A percentile compares a stretch with the other conserved stretches of the same genome.
Conservation (phyloP, 2,113 vertebrate genomes). For the Phoenicopterus ruber region DNA sequence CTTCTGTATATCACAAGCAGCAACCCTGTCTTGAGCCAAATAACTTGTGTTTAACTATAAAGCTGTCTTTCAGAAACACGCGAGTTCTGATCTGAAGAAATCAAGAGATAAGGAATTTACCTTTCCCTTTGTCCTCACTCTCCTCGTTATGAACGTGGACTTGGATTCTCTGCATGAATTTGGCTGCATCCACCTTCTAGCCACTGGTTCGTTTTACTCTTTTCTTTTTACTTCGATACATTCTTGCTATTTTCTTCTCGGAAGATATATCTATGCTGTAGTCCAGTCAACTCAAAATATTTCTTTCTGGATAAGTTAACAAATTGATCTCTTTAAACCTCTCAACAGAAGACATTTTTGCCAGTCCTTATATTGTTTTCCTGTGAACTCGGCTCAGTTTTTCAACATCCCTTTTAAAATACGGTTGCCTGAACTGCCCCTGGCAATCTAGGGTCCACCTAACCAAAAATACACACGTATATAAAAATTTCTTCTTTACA, state of each 20-base stretch:
- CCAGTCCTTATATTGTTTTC: not conserved
- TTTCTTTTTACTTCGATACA: not conserved
- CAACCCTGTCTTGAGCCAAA: slow-evolving; percentile 12
- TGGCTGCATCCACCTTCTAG: not conserved
- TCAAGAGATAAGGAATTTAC: not conserved
- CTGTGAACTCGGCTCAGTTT: not conserved
- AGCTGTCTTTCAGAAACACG: not conserved
- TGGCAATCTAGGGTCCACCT: not conserved
- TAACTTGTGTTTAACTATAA: not conserved
- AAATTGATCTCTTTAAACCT: not conserved
- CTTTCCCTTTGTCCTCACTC: not conserved
- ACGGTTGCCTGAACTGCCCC: not conserved
- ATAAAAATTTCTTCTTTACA: not conserved
- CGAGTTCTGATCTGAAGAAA: not conserved
- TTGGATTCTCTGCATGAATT: not conserved
- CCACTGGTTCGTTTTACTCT: not conserved
- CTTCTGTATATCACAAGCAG: slow-evolving; percentile 40
- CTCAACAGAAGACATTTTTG: not conserved
- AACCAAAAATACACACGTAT: not conserved
- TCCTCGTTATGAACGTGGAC: not conserved
- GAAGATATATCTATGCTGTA: not conserved
- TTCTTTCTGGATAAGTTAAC: not conserved
- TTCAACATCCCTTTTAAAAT: not conserved
- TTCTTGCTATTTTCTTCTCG: not conserved
- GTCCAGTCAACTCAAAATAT: not conserved